A percentile compares a stretch with the other conserved stretches of the same genome.
Evolutionary conservation across 2,888 invertebrate genomes (phyloP).

Genomic region (Sarcophaga rosellei): DNA sequence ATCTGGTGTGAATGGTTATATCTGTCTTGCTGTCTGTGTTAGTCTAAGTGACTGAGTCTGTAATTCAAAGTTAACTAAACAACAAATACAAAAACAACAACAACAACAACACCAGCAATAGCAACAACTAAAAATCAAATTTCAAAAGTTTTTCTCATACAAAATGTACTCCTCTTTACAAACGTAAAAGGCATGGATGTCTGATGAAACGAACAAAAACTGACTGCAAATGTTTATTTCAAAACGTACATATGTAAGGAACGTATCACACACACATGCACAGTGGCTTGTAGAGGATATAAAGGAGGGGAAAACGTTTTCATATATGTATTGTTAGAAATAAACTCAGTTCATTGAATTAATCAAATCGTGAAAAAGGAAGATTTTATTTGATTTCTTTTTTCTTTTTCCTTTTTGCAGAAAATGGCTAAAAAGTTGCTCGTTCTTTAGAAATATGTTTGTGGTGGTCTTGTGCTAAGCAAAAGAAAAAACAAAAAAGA

Average conservation of each 20-base stretch:
- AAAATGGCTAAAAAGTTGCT: constrained; percentile 21
- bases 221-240: neutral
- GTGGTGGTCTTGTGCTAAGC: neutral
- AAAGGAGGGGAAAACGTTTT: neutral
- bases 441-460: neutral
- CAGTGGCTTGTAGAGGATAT: neutral
- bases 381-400: neutral
- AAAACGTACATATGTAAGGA: neutral
- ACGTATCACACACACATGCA: neutral
- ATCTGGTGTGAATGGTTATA: no score
- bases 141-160: constrained; percentile 26
- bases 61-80: constrained; percentile 48
- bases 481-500: no score
- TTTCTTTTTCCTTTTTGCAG: no score
- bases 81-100: no score
- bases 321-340: neutral
- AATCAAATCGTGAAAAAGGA: constrained; percentile 28
- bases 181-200: constrained; percentile 13
- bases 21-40: no score
- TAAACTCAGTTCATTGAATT: constrained; percentile 20
- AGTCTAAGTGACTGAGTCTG: neutral
- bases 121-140: constrained; percentile 30
- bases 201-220: neutral
- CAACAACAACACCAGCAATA: no score
- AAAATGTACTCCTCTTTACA: neutral